Evolutionary conservation across 2,888 invertebrate genomes (phyloP).

Genomic region (Drosophila koepferae): DNA sequence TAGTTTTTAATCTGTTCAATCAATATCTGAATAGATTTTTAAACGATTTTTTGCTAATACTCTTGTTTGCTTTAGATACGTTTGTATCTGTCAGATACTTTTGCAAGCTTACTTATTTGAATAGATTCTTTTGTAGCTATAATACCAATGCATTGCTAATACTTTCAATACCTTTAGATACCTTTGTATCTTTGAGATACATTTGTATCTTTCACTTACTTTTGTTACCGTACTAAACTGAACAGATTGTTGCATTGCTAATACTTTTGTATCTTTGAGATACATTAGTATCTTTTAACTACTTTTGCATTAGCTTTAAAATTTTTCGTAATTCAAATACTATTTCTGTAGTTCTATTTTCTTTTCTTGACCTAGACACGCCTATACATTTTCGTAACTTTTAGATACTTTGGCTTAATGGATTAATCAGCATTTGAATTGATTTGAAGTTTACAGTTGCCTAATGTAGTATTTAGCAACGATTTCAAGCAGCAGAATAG

Average conservation of each 20-base stretch:
- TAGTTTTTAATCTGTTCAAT: too few species aligned
- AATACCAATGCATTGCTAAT: too few species aligned
- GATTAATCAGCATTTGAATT: slow-evolving; percentile 37
- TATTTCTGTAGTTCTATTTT: not conserved
- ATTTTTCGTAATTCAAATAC: not conserved
- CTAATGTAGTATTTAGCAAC: slow-evolving; percentile 45
- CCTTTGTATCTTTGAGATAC: not conserved
- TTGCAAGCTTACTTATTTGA: not conserved
- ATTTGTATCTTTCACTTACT: too few species aligned
- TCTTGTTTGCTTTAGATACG: not conserved
- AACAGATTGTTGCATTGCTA: not conserved
- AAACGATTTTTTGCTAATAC: too few species aligned
- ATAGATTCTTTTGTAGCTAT: too few species aligned
- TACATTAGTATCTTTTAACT: not conserved
- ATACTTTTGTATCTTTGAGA: not conserved
- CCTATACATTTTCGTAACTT: slow-evolving; percentile 11
- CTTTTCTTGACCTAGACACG: not conserved
- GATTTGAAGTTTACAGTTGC: slow-evolving; percentile 47
- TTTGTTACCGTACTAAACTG: too few species aligned
- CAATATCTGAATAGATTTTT: too few species aligned
- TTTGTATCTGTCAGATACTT: not conserved
- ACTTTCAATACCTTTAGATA: not conserved
- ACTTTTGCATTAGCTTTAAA: not conserved
- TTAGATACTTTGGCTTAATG: slow-evolving; percentile 30
- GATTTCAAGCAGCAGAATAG: slow-evolving; percentile 6